Conservation (phyloP, 2,888 invertebrate genomes). For the Parapristionchus giblindavisi region DNA sequence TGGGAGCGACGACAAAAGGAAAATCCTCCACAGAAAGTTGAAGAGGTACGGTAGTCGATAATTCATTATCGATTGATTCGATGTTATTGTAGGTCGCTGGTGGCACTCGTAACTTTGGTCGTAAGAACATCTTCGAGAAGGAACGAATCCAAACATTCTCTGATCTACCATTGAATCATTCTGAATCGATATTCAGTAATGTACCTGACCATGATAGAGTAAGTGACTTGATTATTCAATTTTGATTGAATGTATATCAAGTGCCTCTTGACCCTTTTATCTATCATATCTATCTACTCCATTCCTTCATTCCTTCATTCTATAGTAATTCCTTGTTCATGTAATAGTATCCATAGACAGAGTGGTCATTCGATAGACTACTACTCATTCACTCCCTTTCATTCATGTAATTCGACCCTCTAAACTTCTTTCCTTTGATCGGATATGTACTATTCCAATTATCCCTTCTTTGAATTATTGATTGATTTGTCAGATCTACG, state of each 20-base stretch:
- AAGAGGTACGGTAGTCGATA: neutral
- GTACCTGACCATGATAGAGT: slow-evolving; percentile 35
- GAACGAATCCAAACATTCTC: slow-evolving; percentile 44
- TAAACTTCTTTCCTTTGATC: neutral
- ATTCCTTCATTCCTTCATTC: no score
- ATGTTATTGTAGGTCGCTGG: slow-evolving; percentile 17
- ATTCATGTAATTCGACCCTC: slow-evolving; percentile 14
- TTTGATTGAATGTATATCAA: neutral
- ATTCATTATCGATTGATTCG: neutral
- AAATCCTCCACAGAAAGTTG: neutral
- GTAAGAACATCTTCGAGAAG: slow-evolving; percentile 48
- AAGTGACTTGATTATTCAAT: slow-evolving; percentile 6
- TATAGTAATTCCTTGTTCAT: no score
- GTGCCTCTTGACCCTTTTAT: no score
- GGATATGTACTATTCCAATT: neutral
- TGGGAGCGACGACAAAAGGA: slow-evolving; percentile 29
- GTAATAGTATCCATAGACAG: no score
- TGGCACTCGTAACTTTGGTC: slow-evolving; percentile 42
- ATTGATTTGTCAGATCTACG: slow-evolving; percentile 26
- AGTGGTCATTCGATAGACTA: slow-evolving; percentile 7
- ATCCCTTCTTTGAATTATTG: neutral
- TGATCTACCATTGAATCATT: slow-evolving; percentile 36
- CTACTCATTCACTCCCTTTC: neutral
- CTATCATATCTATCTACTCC: no score
- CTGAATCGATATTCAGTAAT: slow-evolving; percentile 24